Percentiles rank a stretch among this genome's conserved stretches.
These are phyloP conservation scores for Bhutanitis thaidina DNA, from an alignment of 2,888 invertebrate genomes.

Conservation along the genomic window DNA sequence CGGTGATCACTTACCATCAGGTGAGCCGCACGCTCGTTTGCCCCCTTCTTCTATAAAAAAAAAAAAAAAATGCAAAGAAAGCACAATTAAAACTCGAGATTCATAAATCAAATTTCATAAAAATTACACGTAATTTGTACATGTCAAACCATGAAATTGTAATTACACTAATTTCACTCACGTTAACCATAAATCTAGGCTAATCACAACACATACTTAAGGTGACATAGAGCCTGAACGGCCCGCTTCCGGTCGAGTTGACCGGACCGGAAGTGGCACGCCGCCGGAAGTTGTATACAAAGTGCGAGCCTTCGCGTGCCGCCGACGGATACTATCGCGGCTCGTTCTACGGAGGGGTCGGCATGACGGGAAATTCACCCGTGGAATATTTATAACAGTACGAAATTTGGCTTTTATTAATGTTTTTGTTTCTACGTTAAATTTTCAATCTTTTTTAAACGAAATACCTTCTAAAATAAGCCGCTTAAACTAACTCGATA, in stretches of 20 bases:
- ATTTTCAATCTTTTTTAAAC: too few species aligned
- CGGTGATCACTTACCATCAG: too few species aligned
- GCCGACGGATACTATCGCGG: slow-evolving; percentile 26
- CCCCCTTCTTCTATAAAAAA: too few species aligned
- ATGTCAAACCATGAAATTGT: slow-evolving; percentile 25
- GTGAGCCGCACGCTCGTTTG: too few species aligned
- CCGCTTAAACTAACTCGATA: too few species aligned
- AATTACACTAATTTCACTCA: slow-evolving; percentile 52
- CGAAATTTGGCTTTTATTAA: not conserved
- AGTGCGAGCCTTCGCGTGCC: slow-evolving; percentile 74
- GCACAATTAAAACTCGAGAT: not conserved
- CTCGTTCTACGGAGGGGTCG: slow-evolving; percentile 9
- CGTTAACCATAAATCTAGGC: slow-evolving; percentile 53
- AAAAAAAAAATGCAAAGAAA: too few species aligned
- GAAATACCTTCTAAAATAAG: too few species aligned
- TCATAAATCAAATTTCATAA: slow-evolving; percentile 9
- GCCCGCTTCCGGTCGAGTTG: slow-evolving; percentile 57
- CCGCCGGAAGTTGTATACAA: slow-evolving; percentile 73
- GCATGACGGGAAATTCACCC: slow-evolving; percentile 25
- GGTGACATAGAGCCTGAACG: slow-evolving; percentile 71
- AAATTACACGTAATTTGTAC: slow-evolving; percentile 5
- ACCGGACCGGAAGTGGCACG: slow-evolving; percentile 51
- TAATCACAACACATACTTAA: slow-evolving; percentile 71
- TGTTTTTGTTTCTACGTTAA: too few species aligned
- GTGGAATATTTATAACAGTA: not conserved